Percentiles rank a stretch among this genome's conserved stretches.
phyloP scores from a whole-genome alignment of 2,113 vertebrate genomes.

The Chlorodrepanis virens region DNA sequence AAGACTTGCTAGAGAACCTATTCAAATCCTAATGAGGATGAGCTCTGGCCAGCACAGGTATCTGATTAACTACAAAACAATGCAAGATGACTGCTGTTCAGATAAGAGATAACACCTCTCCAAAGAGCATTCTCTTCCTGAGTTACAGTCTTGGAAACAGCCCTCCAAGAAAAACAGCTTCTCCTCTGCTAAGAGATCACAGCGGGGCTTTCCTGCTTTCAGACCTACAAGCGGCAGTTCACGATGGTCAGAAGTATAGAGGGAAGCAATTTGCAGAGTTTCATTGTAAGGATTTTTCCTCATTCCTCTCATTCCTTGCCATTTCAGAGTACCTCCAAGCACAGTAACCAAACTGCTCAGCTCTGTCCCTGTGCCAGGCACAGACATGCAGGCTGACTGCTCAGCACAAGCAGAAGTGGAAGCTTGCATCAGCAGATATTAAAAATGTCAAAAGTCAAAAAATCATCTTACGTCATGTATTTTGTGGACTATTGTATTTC shows the following conservation, averaged over 20 bases:
- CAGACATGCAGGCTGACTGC: neutral
- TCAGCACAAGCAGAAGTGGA: neutral
- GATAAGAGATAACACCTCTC: neutral
- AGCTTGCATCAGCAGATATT: neutral
- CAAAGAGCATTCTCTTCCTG: neutral
- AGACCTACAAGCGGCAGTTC: neutral
- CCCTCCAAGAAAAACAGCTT: neutral
- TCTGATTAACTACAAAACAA: neutral
- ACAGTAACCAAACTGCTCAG: neutral
- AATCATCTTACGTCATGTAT: neutral
- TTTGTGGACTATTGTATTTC: neutral
- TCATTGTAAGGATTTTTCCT: neutral
- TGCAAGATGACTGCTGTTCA: neutral
- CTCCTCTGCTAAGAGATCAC: neutral
- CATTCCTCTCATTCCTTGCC: neutral
- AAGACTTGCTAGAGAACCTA: neutral
- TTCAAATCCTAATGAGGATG: neutral
- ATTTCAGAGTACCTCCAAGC: neutral
- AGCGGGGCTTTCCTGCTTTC: neutral
- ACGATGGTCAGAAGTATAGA: neutral
- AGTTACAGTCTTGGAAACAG: neutral
- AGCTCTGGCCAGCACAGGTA: neutral
- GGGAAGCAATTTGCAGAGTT: neutral
- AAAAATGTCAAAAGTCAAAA: neutral
- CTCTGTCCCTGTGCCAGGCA: conserved; percentile 3